These are phyloP conservation scores for Pyralis farinalis DNA, from an alignment of 2,888 invertebrate species.

Conservation along the genomic window DNA sequence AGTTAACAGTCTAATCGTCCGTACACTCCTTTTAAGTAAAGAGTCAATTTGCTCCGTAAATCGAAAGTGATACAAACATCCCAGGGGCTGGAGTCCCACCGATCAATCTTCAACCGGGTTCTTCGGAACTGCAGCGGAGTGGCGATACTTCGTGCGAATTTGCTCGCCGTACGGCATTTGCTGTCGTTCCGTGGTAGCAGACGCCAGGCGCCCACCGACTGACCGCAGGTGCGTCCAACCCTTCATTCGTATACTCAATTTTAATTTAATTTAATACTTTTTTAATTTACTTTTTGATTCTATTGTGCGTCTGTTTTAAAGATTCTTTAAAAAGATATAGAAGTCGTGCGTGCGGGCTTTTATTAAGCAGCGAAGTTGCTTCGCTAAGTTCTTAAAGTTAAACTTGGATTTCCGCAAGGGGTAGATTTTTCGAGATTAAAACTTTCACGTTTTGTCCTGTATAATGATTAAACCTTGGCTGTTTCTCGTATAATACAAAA, in stretches of 20 bases:
- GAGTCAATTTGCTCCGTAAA: conserved; percentile 38
- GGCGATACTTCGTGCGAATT: conserved; percentile 23
- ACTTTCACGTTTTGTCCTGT: not conserved
- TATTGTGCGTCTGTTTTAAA: not conserved
- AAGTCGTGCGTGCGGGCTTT: conserved; percentile 13
- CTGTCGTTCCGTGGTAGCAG: conserved; percentile 43
- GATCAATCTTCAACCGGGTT: conserved; percentile 49
- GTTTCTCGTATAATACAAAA: no score
- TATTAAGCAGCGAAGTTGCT: conserved; percentile 11
- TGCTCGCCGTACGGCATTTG: conserved; percentile 58
- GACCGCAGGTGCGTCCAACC: conserved; percentile 28
- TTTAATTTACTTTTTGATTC: not conserved
- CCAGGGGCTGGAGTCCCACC: conserved; percentile 24
- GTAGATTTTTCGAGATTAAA: not conserved
- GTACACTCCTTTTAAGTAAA: conserved; percentile 23
- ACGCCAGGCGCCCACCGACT: conserved; percentile 42
- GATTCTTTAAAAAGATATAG: conserved; percentile 8
- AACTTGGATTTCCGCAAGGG: not conserved
- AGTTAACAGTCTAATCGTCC: conserved; percentile 12
- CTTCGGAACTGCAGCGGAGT: conserved; percentile 51
- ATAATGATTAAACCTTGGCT: no score
- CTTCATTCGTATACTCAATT: conserved; percentile 9
- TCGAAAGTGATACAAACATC: conserved; percentile 32
- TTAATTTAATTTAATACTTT: not conserved
- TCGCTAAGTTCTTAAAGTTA: conserved; percentile 7